These are phyloP conservation scores for Mastomys natalensis DNA, from an alignment of 2,113 vertebrate genomes.

Conservation along the genomic window DNA sequence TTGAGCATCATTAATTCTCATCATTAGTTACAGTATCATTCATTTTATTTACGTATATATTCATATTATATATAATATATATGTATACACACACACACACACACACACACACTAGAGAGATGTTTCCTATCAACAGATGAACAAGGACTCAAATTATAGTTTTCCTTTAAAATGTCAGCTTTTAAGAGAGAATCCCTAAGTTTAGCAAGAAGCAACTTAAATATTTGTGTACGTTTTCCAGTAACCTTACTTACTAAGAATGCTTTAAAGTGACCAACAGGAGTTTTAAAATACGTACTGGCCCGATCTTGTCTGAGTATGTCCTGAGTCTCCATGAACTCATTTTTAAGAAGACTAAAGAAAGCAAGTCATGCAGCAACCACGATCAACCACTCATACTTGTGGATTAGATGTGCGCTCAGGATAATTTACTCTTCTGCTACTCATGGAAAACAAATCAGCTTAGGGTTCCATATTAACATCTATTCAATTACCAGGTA, in stretches of 20 bases:
- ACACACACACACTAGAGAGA: neutral
- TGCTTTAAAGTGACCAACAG: constrained; percentile 15
- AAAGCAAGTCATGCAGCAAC: constrained; percentile 66
- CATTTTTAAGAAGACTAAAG: neutral
- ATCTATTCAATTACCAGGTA: constrained; percentile 15
- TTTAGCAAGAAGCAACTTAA: neutral
- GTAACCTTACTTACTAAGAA: neutral
- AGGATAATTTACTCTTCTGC: constrained; percentile 80
- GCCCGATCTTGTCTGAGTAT: neutral
- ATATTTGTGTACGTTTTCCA: neutral
- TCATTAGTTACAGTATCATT: neutral
- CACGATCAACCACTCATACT: constrained; percentile 56
- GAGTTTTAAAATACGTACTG: constrained; percentile 1
- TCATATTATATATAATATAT: too few relatives aligned
- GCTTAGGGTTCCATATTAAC: constrained; percentile 61
- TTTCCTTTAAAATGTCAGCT: constrained; percentile 30
- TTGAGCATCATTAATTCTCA: constrained; percentile 26
- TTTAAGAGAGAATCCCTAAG: constrained; percentile 39
- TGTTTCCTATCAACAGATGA: constrained; percentile 31
- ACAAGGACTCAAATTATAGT: neutral
- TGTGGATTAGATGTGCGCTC: too few relatives aligned
- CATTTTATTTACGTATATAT: too few relatives aligned
- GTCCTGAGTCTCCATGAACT: neutral
- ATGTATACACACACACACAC: too few relatives aligned
- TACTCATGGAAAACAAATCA: constrained; percentile 47